Conservation (phyloP, 2,113 vertebrate species). For the Otis tarda region DNA sequence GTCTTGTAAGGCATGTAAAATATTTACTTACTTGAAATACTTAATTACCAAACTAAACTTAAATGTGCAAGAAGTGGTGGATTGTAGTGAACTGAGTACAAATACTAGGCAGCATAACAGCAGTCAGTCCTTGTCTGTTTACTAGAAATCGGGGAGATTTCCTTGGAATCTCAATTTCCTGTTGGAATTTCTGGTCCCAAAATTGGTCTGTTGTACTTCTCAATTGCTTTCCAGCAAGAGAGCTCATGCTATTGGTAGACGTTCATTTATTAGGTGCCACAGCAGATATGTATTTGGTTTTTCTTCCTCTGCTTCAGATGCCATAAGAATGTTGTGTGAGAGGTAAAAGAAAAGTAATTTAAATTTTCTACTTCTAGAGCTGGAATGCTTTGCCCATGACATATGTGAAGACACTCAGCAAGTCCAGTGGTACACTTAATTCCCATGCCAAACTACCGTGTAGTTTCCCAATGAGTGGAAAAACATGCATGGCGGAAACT, state of each 20-base stretch:
- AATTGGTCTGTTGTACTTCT: neutral
- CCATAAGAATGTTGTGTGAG: too few relatives aligned
- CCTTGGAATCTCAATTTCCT: neutral
- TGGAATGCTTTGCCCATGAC: too few relatives aligned
- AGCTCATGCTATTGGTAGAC: neutral
- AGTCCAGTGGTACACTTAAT: too few relatives aligned
- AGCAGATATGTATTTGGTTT: too few relatives aligned
- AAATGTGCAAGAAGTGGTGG: neutral
- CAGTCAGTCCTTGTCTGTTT: neutral
- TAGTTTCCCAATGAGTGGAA: too few relatives aligned
- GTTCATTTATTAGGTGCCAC: too few relatives aligned
- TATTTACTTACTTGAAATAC: neutral
- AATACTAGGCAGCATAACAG: neutral
- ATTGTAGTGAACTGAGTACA: neutral
- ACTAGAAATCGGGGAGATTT: neutral
- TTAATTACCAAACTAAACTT: neutral
- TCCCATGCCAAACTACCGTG: too few relatives aligned
- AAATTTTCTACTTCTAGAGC: too few relatives aligned
- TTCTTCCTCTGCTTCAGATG: too few relatives aligned
- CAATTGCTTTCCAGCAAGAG: neutral
- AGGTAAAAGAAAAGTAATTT: too few relatives aligned
- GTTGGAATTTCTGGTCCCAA: neutral
- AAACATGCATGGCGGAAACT: too few relatives aligned
- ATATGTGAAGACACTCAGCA: too few relatives aligned
- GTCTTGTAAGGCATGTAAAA: neutral